phyloP scores from a whole-genome alignment of 1,140 invertebrate species.

The Ericerus pela region DNA sequence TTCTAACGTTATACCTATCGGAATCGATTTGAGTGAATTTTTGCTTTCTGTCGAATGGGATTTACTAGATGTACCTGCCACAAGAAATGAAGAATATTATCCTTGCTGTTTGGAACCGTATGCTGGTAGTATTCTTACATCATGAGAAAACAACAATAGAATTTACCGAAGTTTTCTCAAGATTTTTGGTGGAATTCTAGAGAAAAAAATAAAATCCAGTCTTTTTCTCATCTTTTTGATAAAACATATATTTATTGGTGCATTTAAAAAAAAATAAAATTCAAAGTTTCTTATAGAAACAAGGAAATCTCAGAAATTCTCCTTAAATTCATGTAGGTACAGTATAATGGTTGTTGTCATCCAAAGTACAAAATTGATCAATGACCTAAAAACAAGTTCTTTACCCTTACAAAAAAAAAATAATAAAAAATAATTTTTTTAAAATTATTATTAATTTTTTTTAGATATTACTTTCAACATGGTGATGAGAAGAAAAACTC shows the following conservation, averaged over 20 bases:
- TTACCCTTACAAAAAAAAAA: neutral
- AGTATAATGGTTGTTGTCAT: neutral
- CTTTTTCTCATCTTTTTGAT: no score
- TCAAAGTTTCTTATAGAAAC: no score
- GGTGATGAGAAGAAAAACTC: slow-evolving; percentile 78
- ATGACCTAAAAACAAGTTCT: neutral
- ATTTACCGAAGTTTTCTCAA: no score
- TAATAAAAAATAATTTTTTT: neutral
- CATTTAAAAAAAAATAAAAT: no score
- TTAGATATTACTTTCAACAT: slow-evolving; percentile 90
- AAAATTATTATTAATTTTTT: slow-evolving; percentile 28
- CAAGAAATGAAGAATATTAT: slow-evolving; percentile 82
- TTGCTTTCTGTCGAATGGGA: slow-evolving; percentile 94
- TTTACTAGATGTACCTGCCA: slow-evolving; percentile 71
- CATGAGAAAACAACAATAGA: no score
- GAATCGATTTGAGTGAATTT: slow-evolving; percentile 80
- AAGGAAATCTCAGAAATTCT: no score
- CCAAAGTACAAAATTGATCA: neutral
- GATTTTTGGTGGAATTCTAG: no score
- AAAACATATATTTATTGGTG: no score
- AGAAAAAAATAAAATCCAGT: no score
- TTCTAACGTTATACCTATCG: slow-evolving; percentile 60
- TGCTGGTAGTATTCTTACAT: slow-evolving; percentile 57
- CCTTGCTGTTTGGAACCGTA: slow-evolving; percentile 68
- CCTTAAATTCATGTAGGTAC: no score